These are phyloP conservation scores for Sitta europaea DNA, from an alignment of 2,113 vertebrate genomes.

Conservation along the genomic window DNA sequence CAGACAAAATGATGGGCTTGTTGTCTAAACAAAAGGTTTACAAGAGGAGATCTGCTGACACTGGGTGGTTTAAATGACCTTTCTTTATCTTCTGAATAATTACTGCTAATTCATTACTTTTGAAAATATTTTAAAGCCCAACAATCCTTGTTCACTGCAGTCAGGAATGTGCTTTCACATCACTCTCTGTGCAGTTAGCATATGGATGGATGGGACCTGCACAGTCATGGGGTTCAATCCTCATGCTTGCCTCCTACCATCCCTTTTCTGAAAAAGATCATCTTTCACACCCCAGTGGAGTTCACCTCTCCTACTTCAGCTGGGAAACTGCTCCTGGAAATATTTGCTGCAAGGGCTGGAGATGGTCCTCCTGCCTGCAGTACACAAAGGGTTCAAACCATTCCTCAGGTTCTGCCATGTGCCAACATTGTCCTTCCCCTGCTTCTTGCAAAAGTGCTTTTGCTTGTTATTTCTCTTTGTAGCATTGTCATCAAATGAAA, in stretches of 20 bases:
- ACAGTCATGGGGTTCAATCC: not conserved
- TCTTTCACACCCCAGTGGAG: not conserved
- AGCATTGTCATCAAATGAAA: not conserved
- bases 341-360: not conserved
- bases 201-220: not conserved
- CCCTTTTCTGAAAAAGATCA: accelerated
- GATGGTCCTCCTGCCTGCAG: accelerated
- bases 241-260: not conserved
- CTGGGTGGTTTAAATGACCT: not conserved
- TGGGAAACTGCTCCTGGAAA: not conserved
- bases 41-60: not conserved
- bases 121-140: not conserved
- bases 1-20: not conserved
- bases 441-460: not conserved
- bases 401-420: accelerated
- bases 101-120: not conserved
- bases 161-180: not conserved
- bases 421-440: not conserved
- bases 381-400: not conserved
- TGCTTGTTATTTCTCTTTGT: not conserved
- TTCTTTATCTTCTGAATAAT: not conserved
- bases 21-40: not conserved
- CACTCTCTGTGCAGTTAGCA: accelerated
- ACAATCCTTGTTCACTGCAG: not conserved
- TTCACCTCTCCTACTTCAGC: not conserved